Evolutionary conservation across 2,797 vertebrate species (phyloP).

Genomic region (Ctenopoma multispine): DNA sequence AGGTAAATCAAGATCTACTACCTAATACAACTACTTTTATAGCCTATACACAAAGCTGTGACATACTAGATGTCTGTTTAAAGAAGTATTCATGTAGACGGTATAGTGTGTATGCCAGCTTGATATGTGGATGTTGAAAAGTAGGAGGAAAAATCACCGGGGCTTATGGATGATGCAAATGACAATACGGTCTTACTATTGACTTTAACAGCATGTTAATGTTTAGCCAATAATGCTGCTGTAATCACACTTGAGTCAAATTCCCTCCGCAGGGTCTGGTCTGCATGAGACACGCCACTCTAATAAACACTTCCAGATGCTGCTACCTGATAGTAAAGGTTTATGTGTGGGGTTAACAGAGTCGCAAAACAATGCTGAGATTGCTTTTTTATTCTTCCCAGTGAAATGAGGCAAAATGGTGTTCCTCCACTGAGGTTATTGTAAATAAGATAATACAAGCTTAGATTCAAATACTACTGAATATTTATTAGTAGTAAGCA

Average conservation of each 20-base stretch:
- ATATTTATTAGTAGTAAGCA: neutral
- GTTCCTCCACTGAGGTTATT: neutral
- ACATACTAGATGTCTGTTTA: neutral
- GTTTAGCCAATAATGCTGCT: conserved; percentile 63
- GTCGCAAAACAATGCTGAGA: conserved; percentile 26
- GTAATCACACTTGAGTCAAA: conserved; percentile 65
- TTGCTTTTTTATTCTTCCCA: conserved; percentile 11
- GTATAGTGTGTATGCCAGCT: neutral
- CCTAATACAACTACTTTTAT: neutral
- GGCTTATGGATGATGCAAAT: conserved; percentile 31
- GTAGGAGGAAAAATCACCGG: conserved; percentile 1
- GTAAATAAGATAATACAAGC: neutral
- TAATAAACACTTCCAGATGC: conserved; percentile 29
- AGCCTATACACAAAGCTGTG: neutral
- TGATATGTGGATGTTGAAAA: conserved; percentile 8
- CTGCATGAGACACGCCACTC: conserved; percentile 23
- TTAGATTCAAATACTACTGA: neutral
- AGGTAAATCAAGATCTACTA: conserved; percentile 1
- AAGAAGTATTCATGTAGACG: neutral
- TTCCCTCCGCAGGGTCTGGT: conserved; percentile 51
- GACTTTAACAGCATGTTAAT: conserved; percentile 62
- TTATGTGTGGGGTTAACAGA: conserved; percentile 29
- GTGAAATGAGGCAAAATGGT: neutral
- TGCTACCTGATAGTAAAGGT: conserved; percentile 42
- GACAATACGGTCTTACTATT: conserved; percentile 31